These are phyloP conservation scores for Carduelis carduelis DNA, from an alignment of 2,797 vertebrate species.

Conservation along the genomic window DNA sequence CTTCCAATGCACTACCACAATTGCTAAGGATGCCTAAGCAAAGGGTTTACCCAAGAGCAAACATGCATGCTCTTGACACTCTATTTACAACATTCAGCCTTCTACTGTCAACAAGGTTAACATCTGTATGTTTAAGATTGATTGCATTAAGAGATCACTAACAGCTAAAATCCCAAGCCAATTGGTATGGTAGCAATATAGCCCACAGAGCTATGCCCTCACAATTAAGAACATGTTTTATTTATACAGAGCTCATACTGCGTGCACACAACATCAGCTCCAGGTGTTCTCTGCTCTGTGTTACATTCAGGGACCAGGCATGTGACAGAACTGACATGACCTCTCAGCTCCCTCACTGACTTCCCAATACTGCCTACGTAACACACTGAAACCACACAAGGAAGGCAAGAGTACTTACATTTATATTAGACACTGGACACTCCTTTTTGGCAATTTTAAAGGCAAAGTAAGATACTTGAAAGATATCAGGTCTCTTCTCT, in stretches of 20 bases:
- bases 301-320: neutral
- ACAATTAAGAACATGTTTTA: neutral
- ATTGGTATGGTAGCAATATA: fast-evolving
- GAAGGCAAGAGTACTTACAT: constrained; percentile 79
- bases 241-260: neutral
- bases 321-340: neutral
- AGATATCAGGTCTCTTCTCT: constrained; percentile 94
- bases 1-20: neutral
- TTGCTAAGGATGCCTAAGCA: neutral
- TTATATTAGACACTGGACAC: constrained; percentile 92
- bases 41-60: neutral
- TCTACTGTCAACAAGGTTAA: neutral
- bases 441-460: constrained; percentile 93
- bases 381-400: fast-evolving
- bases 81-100: neutral
- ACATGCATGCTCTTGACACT: neutral
- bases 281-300: fast-evolving
- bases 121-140: neutral
- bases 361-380: neutral
- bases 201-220: neutral
- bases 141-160: neutral
- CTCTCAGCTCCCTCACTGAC: neutral
- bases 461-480: constrained; percentile 94
- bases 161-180: neutral
- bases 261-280: fast-evolving